Evolutionary conservation across 2,797 vertebrate genomes (phyloP).

Genomic region (Leuciscus waleckii): DNA sequence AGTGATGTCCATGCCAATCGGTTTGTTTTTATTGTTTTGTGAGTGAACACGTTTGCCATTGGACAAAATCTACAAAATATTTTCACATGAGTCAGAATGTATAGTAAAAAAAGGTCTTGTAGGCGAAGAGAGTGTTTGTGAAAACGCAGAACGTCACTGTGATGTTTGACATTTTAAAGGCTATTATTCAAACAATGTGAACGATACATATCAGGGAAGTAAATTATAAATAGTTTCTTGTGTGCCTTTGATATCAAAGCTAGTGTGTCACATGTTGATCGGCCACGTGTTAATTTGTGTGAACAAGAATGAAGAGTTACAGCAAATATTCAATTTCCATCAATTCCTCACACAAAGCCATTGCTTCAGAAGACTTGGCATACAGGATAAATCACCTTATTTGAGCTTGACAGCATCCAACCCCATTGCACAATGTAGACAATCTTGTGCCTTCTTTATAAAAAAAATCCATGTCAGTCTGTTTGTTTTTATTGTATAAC

Average conservation of each 20-base stretch:
- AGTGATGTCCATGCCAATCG: not conserved
- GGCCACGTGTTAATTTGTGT: not conserved
- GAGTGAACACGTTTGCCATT: not conserved
- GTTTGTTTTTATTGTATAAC: constrained; percentile 6
- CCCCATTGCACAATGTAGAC: not conserved
- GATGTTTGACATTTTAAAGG: not conserved
- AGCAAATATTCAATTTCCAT: not conserved
- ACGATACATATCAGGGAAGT: not conserved
- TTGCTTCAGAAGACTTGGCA: not conserved
- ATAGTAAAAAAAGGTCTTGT: not conserved
- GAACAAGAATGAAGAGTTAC: not conserved
- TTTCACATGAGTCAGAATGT: not conserved
- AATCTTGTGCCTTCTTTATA: not conserved
- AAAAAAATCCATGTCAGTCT: not conserved
- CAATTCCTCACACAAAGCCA: not conserved
- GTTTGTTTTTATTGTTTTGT: constrained; percentile 1
- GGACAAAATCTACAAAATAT: not conserved
- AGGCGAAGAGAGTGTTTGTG: not conserved
- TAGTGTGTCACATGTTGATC: not conserved
- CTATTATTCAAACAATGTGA: not conserved
- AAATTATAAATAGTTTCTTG: not conserved
- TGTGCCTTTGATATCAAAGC: not conserved
- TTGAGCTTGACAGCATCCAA: not conserved
- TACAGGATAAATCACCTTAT: not conserved
- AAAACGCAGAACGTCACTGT: not conserved